Conservation (phyloP, 2,113 vertebrate genomes). For the Cromileptes altivelis region DNA sequence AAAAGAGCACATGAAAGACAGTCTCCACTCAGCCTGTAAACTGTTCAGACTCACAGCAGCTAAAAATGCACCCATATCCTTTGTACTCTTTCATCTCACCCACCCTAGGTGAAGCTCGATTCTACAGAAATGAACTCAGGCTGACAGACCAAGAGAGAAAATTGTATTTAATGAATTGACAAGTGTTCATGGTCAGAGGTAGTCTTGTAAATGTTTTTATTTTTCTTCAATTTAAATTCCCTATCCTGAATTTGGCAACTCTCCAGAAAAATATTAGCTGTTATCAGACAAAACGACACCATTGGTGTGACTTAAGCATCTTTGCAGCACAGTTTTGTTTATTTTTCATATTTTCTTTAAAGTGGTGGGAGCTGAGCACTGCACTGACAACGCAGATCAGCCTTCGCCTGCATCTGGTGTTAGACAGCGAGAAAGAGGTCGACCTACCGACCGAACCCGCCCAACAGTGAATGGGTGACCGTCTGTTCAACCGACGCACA, state of each 20-base stretch:
- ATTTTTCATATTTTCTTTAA: constrained; percentile 88
- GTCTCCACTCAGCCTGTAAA: constrained; percentile 17
- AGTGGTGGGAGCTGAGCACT: constrained; percentile 86
- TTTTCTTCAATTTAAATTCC: constrained; percentile 52
- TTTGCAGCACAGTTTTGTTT: constrained; percentile 85
- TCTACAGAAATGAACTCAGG: constrained; percentile 17
- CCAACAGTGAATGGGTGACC: constrained; percentile 76
- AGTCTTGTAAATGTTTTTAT: constrained; percentile 56
- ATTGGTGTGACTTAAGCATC: constrained; percentile 76
- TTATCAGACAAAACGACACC: constrained; percentile 71
- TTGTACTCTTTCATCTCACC: constrained; percentile 35
- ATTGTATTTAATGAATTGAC: constrained; percentile 23
- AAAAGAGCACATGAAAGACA: constrained; percentile 58
- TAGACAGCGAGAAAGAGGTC: constrained; percentile 86
- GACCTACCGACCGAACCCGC: constrained; percentile 78
- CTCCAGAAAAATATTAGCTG: constrained; percentile 47
- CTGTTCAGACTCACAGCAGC: constrained; percentile 28
- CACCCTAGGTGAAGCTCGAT: constrained; percentile 20
- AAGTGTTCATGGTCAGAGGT: constrained; percentile 34
- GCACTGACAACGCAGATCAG: constrained; percentile 84
- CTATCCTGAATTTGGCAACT: constrained; percentile 74
- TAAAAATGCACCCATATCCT: constrained; percentile 28
- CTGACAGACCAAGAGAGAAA: constrained; percentile 32
- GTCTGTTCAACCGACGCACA: constrained; percentile 84
- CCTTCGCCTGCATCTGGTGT: constrained; percentile 83